Conservation (phyloP, 2,113 vertebrate species). For the Mustela lutreola region DNA sequence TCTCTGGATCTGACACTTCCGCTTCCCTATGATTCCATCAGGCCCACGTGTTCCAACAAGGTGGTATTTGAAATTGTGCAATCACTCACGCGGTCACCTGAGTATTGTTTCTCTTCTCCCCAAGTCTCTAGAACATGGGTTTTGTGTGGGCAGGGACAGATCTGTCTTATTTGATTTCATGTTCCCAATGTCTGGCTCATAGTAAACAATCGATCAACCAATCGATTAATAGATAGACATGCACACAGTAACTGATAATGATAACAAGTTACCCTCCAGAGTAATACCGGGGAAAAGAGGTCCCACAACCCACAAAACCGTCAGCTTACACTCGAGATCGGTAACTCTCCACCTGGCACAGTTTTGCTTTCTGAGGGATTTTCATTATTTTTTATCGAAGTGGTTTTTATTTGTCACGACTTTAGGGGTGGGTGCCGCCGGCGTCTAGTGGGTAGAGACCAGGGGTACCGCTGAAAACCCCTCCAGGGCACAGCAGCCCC, state of each 20-base stretch:
- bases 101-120: background rate
- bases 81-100: background rate
- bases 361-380: too few relatives aligned
- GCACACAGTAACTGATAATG: background rate
- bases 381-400: background rate
- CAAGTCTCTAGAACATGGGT: background rate
- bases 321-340: background rate
- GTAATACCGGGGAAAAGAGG: background rate
- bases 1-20: background rate
- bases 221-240: rapidly evolving
- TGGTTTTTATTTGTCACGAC: background rate
- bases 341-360: too few relatives aligned
- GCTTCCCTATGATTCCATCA: background rate
- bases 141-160: background rate
- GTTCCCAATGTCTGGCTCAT: too few relatives aligned
- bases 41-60: background rate
- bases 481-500: too few relatives aligned
- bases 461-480: background rate
- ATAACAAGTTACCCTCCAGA: background rate
- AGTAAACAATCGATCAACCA: background rate
- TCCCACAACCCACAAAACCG: background rate
- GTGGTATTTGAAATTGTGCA: background rate
- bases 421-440: rapidly evolving
- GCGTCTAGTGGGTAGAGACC: background rate
- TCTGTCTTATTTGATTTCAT: background rate